Percentiles rank a stretch among this genome's conserved stretches.
Evolutionary conservation across 1,140 invertebrate species (phyloP).

Genomic region (Mycetomoellerius zeteki): DNA sequence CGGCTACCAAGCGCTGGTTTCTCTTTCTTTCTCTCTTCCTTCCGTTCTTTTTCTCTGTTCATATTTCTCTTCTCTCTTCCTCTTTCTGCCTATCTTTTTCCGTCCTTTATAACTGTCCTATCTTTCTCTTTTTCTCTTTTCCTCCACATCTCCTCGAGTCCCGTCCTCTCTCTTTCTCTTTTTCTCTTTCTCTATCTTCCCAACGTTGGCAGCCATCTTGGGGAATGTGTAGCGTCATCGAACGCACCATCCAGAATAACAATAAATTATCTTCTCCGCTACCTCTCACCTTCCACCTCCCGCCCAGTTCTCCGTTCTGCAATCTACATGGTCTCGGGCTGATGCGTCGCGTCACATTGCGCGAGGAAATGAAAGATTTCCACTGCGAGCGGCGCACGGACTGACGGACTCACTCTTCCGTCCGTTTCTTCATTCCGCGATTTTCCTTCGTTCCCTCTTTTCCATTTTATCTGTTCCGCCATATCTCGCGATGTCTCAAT

Average conservation of each 20-base stretch:
- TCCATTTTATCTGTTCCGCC: slow-evolving; percentile 14
- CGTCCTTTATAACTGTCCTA: slow-evolving; percentile 2
- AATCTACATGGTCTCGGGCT: neutral
- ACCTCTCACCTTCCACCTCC: slow-evolving; percentile 66
- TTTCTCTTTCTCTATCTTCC: neutral
- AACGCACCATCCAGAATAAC: slow-evolving; percentile 76
- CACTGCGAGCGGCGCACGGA: neutral
- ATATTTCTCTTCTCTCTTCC: slow-evolving; percentile 24
- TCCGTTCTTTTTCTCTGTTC: slow-evolving; percentile 2
- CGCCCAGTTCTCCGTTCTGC: neutral
- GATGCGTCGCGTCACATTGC: slow-evolving; percentile 4
- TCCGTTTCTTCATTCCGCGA: neutral
- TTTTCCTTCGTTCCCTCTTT: neutral
- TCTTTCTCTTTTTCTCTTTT: slow-evolving; percentile 11
- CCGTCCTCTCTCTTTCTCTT: neutral
- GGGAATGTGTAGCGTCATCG: slow-evolving; percentile 75
- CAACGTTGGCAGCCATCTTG: slow-evolving; percentile 74
- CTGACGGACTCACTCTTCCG: slow-evolving; percentile 12
- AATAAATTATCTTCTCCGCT: slow-evolving; percentile 75
- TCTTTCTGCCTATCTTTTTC: neutral
- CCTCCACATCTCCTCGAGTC: neutral
- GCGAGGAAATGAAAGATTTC: slow-evolving; percentile 34
- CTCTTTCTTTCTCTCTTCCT: neutral
- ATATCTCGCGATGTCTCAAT: slow-evolving; percentile 37
- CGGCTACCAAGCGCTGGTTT: slow-evolving; percentile 78